phyloP scores from a whole-genome alignment of 1,140 invertebrate species.

The Prorops nasuta region DNA sequence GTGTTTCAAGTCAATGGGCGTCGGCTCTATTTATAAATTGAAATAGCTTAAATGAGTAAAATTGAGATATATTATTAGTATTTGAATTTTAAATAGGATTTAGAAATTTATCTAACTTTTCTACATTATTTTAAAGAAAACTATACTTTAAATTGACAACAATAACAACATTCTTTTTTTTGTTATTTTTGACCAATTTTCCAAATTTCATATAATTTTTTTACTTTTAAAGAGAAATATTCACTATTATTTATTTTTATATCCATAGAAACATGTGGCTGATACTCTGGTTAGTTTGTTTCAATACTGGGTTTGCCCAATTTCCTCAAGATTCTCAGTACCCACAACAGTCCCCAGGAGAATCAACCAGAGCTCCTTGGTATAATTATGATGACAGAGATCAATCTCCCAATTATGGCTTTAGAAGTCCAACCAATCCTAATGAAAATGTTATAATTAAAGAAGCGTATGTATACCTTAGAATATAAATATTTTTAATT shows the following conservation, averaged over 20 bases:
- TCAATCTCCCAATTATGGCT: conserved; percentile 13
- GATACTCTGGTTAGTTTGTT: conserved; percentile 22
- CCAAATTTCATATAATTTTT: background rate
- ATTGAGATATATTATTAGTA: no score
- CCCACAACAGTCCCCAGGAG: no score
- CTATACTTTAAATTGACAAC: no score
- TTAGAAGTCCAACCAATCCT: conserved; percentile 11
- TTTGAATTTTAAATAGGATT: no score
- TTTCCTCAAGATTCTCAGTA: conserved; percentile 18
- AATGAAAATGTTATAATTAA: conserved; percentile 59
- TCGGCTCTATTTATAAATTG: no score
- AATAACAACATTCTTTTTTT: no score
- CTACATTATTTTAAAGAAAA: no score
- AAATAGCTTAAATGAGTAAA: no score
- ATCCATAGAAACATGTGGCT: conserved; percentile 30
- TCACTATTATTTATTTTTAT: background rate
- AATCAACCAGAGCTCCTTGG: conserved; percentile 32
- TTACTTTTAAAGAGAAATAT: background rate
- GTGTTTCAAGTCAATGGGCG: no score
- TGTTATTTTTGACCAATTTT: background rate
- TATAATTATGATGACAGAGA: conserved; percentile 33
- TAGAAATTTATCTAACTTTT: no score
- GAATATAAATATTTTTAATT: conserved; percentile 9
- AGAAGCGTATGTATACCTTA: conserved; percentile 60
- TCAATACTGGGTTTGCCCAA: conserved; percentile 21